These are phyloP conservation scores for Aphelenchoides bicaudatus DNA, from an alignment of 2,888 invertebrate species.

Conservation along the genomic window DNA sequence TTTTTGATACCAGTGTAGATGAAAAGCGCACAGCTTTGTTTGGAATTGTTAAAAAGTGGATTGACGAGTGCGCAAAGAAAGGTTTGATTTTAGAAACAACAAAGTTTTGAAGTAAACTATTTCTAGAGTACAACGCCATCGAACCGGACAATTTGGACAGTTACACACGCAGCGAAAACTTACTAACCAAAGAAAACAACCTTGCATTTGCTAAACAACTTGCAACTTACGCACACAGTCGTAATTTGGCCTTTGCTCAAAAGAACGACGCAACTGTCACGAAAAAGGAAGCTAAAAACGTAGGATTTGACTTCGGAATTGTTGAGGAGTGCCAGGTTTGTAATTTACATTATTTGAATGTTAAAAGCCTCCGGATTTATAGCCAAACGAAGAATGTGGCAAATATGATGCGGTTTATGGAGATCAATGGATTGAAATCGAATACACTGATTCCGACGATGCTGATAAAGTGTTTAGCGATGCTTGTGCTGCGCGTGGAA, in stretches of 20 bases:
- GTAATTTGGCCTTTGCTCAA: conserved; percentile 2
- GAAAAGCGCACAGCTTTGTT: not conserved
- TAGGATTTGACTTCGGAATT: not conserved
- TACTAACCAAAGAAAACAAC: not conserved
- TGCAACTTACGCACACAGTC: not conserved
- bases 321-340: not conserved
- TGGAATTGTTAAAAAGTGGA: not conserved
- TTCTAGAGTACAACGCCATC: not conserved
- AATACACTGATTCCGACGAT: not conserved
- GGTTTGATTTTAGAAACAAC: not conserved
- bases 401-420: not conserved
- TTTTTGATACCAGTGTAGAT: not conserved
- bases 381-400: not conserved
- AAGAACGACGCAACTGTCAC: not conserved
- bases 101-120: not conserved
- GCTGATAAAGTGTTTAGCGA: not conserved
- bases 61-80: conserved; percentile 2
- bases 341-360: not conserved
- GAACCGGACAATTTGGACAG: conserved; percentile 4
- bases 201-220: not conserved
- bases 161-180: conserved; percentile 2
- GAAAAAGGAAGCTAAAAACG: not conserved
- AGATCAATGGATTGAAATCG: conserved; percentile 4
- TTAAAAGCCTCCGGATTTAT: not conserved
- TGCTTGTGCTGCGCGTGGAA: not conserved